phyloP scores from a whole-genome alignment of 2,888 invertebrate genomes.

The Drosophila borealis region DNA sequence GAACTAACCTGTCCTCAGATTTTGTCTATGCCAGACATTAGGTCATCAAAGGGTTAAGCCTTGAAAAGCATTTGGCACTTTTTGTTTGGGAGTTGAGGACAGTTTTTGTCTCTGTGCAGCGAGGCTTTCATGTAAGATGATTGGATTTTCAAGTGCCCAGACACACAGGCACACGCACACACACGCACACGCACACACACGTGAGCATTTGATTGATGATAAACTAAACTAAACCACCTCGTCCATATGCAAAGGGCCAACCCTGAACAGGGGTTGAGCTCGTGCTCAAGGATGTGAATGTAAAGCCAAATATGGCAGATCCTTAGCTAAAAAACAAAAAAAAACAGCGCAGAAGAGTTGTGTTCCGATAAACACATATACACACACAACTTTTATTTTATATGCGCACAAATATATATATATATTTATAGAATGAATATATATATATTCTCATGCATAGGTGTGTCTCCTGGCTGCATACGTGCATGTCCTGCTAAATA shows the following conservation, averaged over 20 bases:
- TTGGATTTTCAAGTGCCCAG: slow-evolving; percentile 44
- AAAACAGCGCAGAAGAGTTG: not conserved
- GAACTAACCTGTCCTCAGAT: slow-evolving; percentile 33
- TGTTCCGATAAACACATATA: not conserved
- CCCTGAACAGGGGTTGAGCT: slow-evolving; percentile 26
- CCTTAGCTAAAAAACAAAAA: slow-evolving; percentile 1
- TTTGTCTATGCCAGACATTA: slow-evolving; percentile 1
- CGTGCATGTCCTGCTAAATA: slow-evolving; percentile 49
- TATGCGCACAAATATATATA: not conserved
- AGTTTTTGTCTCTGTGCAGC: slow-evolving; percentile 11
- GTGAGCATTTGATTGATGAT: slow-evolving; percentile 54
- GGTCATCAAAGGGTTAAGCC: slow-evolving; percentile 31
- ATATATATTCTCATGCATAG: not conserved
- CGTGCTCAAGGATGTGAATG: not conserved
- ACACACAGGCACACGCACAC: slow-evolving; percentile 1
- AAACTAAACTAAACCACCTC: slow-evolving; percentile 49
- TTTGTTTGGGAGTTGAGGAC: slow-evolving; percentile 4
- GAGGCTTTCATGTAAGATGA: slow-evolving; percentile 29
- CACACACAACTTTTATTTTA: not conserved
- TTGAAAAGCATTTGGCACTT: not conserved
- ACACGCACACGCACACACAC: not conserved
- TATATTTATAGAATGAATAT: not conserved
- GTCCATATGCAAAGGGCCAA: slow-evolving; percentile 12
- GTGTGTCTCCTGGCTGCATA: slow-evolving; percentile 7
- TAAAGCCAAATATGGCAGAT: slow-evolving; percentile 3